These are phyloP conservation scores for Barypeithes pellucidus DNA, from an alignment of 2,888 invertebrate species.

Conservation along the genomic window DNA sequence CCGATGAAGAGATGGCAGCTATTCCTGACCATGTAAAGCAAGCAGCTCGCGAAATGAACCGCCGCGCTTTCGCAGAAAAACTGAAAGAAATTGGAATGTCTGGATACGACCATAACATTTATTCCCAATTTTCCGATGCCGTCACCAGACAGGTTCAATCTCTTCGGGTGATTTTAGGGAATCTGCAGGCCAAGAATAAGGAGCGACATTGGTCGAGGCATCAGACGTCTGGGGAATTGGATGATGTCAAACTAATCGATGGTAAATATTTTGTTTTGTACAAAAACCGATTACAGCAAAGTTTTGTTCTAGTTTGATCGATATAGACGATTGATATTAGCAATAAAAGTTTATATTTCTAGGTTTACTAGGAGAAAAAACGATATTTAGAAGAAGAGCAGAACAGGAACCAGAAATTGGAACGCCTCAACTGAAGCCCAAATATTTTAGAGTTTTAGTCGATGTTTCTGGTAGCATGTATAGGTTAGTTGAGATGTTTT, in stretches of 20 bases:
- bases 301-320: too few species aligned
- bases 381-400: slow-evolving; percentile 88
- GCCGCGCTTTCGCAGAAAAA: slow-evolving; percentile 89
- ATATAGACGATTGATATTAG: too few species aligned
- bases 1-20: slow-evolving; percentile 91
- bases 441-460: slow-evolving; percentile 87
- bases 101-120: slow-evolving; percentile 91
- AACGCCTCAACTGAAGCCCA: slow-evolving; percentile 89
- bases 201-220: slow-evolving; percentile 95
- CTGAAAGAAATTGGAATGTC: slow-evolving; percentile 96
- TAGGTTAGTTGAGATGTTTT: slow-evolving; percentile 69
- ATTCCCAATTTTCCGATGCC: slow-evolving; percentile 85
- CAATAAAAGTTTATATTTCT: too few species aligned
- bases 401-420: slow-evolving; percentile 93
- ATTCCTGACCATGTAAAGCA: slow-evolving; percentile 91
- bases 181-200: slow-evolving; percentile 93
- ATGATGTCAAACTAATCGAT: slow-evolving; percentile 96
- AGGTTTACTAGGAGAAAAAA: slow-evolving; percentile 92
- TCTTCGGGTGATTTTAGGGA: slow-evolving; percentile 87
- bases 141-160: slow-evolving; percentile 89
- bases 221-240: slow-evolving; percentile 95
- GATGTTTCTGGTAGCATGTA: slow-evolving; percentile 99
- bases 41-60: slow-evolving; percentile 95
- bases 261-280: slow-evolving; percentile 73
- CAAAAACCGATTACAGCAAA: too few species aligned